Percentiles rank a stretch among this genome's conserved stretches.
phyloP scores from a whole-genome alignment of 2,888 invertebrate genomes.

The Hyles lineata region DNA sequence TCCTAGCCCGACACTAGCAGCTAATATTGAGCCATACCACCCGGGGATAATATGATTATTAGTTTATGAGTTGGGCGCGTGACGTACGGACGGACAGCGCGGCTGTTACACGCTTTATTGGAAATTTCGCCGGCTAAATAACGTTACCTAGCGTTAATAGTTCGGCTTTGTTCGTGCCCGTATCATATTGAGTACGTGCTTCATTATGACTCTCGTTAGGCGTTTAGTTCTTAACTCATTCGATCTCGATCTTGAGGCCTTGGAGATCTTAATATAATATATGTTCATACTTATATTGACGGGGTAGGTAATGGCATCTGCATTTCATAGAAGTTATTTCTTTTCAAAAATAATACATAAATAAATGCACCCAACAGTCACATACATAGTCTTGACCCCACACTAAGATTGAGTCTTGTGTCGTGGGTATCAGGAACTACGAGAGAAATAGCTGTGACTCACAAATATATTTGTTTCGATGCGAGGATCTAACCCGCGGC shows the following conservation, averaged over 20 bases:
- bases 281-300: too few relatives aligned
- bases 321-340: too few relatives aligned
- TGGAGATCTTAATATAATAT: background rate
- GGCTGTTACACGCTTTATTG: slow-evolving; percentile 39
- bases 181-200: slow-evolving; percentile 17
- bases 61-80: slow-evolving; percentile 47
- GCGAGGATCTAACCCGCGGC: too few relatives aligned
- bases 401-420: too few relatives aligned
- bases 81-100: slow-evolving; percentile 42
- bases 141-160: slow-evolving; percentile 28
- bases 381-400: too few relatives aligned
- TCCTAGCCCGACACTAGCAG: slow-evolving; percentile 3
- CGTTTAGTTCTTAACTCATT: background rate
- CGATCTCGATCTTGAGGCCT: background rate
- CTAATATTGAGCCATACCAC: slow-evolving; percentile 30
- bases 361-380: too few relatives aligned
- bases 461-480: too few relatives aligned
- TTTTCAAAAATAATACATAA: too few relatives aligned
- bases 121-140: slow-evolving; percentile 37
- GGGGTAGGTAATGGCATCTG: too few relatives aligned
- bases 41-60: slow-evolving; percentile 48
- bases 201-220: background rate
- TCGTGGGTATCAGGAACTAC: too few relatives aligned
- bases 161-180: slow-evolving; percentile 18
- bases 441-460: too few relatives aligned